Base-by-base conservation (phyloP, 2,113 vertebrate genomes). In the Galbula dea region DNA sequence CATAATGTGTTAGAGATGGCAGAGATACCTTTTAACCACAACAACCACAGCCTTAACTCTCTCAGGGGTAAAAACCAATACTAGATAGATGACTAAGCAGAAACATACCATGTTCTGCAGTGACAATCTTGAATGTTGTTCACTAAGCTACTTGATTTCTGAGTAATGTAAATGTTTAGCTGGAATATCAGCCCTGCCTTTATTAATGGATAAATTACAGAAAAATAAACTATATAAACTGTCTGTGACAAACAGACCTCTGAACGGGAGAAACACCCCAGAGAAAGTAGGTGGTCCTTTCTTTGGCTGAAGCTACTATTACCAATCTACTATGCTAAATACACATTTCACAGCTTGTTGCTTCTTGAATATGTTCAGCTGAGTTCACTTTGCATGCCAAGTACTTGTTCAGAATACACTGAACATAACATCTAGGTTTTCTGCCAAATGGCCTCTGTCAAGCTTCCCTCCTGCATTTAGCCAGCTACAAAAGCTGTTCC, bases 281-380 rank as follows among this genome's bases (percentile, higher is more conserved):
- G 39, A 86, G 62, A 75, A 73, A 55, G 83, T 90, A 92, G 94
- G 95, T 96, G 95, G 95, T 96, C 93, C 55, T 67, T 81, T 74
- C 81, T 90, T 88, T 93, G 71, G 30, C 86, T 83, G 27, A 83
- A 83, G 39, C 48, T 68, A 46, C 86, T 91, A 15, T 78, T 88
- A 83, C 83, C 48, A 93, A 30, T 81, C 65, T 63, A 3, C 69
- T 75, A 86, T 65, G 43, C 73, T 96, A 95, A 93, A 96, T 83
- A 96, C 90, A 90, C 52, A 88, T 95, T 94, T 96, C 86, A 92
- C 94, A 94, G 94, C 90, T 91, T 94, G 75, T 71, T 96, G 59
- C 88, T 83, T 69, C 90, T 96, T 94, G 83, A 96, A 81, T 90
- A 88, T 39, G 36, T 94, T 88, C 65, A 67, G 3, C 59, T n/a